Evolutionary conservation across 1,140 invertebrate species (phyloP), one percentile per base, ranked within the genome.

Genomic region (Drosophila santomea): DNA sequence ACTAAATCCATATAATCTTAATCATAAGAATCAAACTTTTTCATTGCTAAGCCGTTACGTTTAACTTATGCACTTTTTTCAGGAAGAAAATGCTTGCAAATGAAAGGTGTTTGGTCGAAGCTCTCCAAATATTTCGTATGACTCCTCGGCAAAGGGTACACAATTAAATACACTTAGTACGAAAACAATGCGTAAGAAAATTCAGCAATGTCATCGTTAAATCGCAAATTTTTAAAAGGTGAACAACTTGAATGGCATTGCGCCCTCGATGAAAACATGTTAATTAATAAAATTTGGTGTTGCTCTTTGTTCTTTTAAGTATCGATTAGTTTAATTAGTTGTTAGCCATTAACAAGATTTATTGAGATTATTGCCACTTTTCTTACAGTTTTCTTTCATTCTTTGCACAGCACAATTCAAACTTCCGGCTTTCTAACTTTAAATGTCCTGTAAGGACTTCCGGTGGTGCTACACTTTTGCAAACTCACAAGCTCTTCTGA

Each of bases 401-500:
- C 8, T n/a, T 32, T 17, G 17, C 36, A 32, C 38, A 7, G 28
- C 7, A 32, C 28, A 32, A 8, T 32, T 32, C 6, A 7, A 0
- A 51, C 25, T 2, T 67, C 38, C 47, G 15, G 28, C 36, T 35
- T 45, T 15, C 0, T 1, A 4, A 4, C 11, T 25, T 28, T 11
- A 2, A 1, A 15, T 56, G 20, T 62, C 54, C 60, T 62, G 41
- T 12, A 45, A n/a, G 2, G 8, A 41, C 14, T 32, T 38, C 20
- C 8, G 0, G 25, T 23, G 5, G 0, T 28, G 5, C 6, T 36
- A 11, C 25, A 52, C 25, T 44, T 35, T 17, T 32, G 20, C 5
- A 39, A 75, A 89, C 85, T 89, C 67, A 89, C 85, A 89, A 89
- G 59, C 43, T 89, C 23, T 85, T 90, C 14, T 44, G 57, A 35